Base-by-base conservation (phyloP, 2,113 vertebrate genomes). In the Hippocampus comes region DNA sequence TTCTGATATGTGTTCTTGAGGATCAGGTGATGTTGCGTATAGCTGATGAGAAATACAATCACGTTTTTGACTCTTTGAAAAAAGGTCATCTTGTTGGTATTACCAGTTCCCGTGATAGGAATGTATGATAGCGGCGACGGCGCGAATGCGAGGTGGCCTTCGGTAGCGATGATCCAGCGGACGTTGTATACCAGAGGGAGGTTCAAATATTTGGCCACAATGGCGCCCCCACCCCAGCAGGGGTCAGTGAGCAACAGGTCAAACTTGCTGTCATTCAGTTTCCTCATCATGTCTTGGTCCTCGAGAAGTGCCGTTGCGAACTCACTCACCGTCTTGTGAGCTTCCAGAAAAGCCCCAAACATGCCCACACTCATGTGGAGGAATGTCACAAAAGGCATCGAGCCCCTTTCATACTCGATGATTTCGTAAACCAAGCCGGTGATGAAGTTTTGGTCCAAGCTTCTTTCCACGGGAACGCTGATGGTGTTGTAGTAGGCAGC, bases 141-240 rank as follows among this genome's bases (percentile, higher is more conserved):
- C 7, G 90, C 90, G 12, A 89, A 59, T 3, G 68, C 68, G 41
- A 89, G 55, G 71, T 92, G 92, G 3, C 51, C 80, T 0, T 91
- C 92, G 21, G 23, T 49, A 49, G 7, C 3, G 15, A 82, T 34
- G 2, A 85, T 2, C 92, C 91, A 92, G 46, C 92, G 82, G 42
- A 87, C 89, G 71, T 90, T 91, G 66, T 82, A 89, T 59, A 91
- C 90, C 55, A 92, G 63, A 15, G 91, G 91, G 21, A 92, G 79
- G 23, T 89, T 86, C 12, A 92, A 49, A 61, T 90, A 89, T 77
- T 90, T 85, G 18, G 90, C 89, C 48, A 92, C 9, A 66, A 92
- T 84, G 2, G 73, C 41, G 9, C 89, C 90, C 9, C 68, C 68
- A 2, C 82, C 83, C 73, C 75, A 86, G 43, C 51, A 78, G 1